phyloP scores from a whole-genome alignment of 2,888 invertebrate species.

The Globia sparganii region DNA sequence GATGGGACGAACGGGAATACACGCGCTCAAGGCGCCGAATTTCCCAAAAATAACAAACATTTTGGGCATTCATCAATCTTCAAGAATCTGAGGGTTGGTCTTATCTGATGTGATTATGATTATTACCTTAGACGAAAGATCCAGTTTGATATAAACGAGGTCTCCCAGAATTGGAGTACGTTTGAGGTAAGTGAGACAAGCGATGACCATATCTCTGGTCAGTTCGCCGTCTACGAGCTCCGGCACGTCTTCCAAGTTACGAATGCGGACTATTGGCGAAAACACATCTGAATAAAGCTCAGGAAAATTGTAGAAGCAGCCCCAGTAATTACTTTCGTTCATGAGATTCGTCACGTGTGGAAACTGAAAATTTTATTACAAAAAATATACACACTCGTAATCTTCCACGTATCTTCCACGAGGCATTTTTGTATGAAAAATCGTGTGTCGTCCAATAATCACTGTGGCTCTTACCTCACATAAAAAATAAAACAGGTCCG shows the following conservation, averaged over 20 bases:
- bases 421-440: slow-evolving; percentile 8
- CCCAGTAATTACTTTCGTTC: slow-evolving; percentile 85
- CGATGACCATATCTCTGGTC: slow-evolving; percentile 88
- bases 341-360: slow-evolving; percentile 80
- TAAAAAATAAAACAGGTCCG: slow-evolving; percentile 64
- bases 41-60: not conserved
- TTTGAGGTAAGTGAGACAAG: slow-evolving; percentile 88
- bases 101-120: not conserved
- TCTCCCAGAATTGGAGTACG: slow-evolving; percentile 89
- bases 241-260: slow-evolving; percentile 75
- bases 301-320: slow-evolving; percentile 85
- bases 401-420: not conserved
- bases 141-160: slow-evolving; percentile 90
- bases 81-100: not conserved
- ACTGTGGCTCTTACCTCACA: slow-evolving; percentile 54
- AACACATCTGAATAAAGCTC: slow-evolving; percentile 81
- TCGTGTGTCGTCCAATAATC: slow-evolving; percentile 52
- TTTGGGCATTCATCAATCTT: not conserved
- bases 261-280: slow-evolving; percentile 80
- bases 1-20: no score
- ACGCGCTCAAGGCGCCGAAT: not conserved
- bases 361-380: slow-evolving; percentile 74
- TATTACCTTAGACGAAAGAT: slow-evolving; percentile 84
- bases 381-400: not conserved
- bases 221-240: slow-evolving; percentile 85